Base-by-base conservation (phyloP, 2,797 vertebrate genomes). In the Peromyscus nudipes region DNA sequence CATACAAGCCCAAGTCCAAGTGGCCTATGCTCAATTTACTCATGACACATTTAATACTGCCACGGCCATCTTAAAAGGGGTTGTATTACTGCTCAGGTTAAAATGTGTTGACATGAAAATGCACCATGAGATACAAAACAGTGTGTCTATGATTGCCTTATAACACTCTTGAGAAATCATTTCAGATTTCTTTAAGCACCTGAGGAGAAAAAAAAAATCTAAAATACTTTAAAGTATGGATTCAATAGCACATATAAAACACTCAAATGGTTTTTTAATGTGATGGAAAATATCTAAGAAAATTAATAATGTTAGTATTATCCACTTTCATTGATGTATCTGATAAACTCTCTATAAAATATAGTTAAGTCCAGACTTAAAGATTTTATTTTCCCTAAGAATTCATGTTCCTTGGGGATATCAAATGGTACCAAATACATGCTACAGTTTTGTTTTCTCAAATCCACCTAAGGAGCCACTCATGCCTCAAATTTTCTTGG, bases 171-270 rank as follows among this genome's bases (percentile, higher is more conserved):
- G 96, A 69, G 79, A 94, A 92, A 92, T 52, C 40, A 27, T 86
- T 43, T 64, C 16, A 89, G 37, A 95, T 95, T 95, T 97, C 76
- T 81, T 76, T 60, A 95, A 92, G 23, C n/a, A 89, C 89, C 25
- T 86, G 29, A 46, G 13, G 11, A 67, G 81, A 25, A 37, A 25
- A 55, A 10, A 75, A 43, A 43, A 43, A n/a, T 25, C 37, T 40
- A 65, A 96, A 97, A 88, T 71, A 75, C 19, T n/a, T 94, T 75
- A 31, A 80, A 46, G 3, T 93, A 67, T 62, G 49, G 37, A 73
- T 84, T 88, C 67, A 79, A 52, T 0, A 40, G 73, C 52, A 57
- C 64, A 40, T 86, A 55, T 86, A 34, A 93, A 89, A 65, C 49
- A 67, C 92, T 92, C 67, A 55, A 84, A 87, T 37, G 25, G 9